Percentiles rank a stretch among this genome's conserved stretches.
Evolutionary conservation across 1,140 invertebrate species (phyloP).

Genomic region (Cryptotermes secundus): DNA sequence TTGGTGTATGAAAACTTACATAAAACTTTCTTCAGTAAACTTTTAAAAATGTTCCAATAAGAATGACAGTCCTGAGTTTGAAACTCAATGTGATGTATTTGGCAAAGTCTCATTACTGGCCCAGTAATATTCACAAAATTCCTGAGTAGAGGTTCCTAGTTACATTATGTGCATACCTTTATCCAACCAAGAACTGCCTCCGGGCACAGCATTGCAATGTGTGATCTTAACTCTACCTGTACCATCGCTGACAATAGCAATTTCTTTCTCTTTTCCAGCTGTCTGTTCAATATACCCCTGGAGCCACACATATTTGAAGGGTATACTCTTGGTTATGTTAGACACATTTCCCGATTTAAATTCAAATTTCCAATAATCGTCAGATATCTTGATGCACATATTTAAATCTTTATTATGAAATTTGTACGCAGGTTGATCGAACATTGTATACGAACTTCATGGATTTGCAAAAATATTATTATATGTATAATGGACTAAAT

Average conservation of each 20-base stretch:
- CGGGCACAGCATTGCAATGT: background rate
- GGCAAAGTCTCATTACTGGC: no score
- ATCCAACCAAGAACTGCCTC: background rate
- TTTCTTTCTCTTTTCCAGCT: conserved; percentile 19
- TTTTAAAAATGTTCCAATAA: no score
- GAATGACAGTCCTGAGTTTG: no score
- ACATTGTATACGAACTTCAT: background rate
- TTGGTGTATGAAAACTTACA: no score
- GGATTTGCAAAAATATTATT: no score
- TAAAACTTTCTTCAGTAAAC: no score
- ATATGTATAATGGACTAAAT: no score
- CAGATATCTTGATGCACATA: background rate
- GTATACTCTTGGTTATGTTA: background rate
- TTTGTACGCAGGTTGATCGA: background rate
- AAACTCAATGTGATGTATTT: no score
- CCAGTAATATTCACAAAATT: no score
- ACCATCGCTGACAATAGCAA: background rate
- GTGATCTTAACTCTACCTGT: background rate
- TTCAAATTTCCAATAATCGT: background rate
- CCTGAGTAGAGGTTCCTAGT: no score
- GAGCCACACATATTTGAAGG: conserved; percentile 8
- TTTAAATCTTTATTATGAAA: background rate
- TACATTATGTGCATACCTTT: conserved; percentile 4
- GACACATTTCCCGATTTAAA: background rate
- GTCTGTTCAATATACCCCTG: conserved; percentile 18